These are phyloP conservation scores for Morpho helenor DNA, from an alignment of 2,888 invertebrate genomes.

Conservation along the genomic window DNA sequence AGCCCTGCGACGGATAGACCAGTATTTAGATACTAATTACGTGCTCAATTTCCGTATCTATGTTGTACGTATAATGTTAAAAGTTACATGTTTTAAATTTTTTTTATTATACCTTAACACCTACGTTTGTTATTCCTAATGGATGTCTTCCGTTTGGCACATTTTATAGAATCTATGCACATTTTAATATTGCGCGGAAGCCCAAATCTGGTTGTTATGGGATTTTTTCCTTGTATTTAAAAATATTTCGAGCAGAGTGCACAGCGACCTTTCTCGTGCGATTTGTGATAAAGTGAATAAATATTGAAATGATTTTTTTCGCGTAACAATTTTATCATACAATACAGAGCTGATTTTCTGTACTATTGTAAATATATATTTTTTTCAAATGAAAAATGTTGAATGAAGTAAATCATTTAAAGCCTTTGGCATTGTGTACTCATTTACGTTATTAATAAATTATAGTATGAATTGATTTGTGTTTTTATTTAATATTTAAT, in stretches of 20 bases:
- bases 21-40: conserved; percentile 65
- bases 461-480: conserved; percentile 65
- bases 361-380: conserved; percentile 73
- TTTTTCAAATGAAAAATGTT: conserved; percentile 70
- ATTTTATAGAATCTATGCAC: conserved; percentile 70
- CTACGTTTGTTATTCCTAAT: conserved; percentile 93
- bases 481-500: conserved; percentile 37
- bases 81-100: conserved; percentile 61
- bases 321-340: conserved; percentile 60
- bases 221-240: conserved; percentile 32
- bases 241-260: conserved; percentile 58
- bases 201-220: conserved; percentile 36
- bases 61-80: conserved; percentile 71
- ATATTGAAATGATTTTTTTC: conserved; percentile 49
- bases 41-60: conserved; percentile 76
- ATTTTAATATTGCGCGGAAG: conserved; percentile 46
- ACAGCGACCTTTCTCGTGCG: conserved; percentile 69
- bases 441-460: conserved; percentile 80
- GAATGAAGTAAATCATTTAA: conserved; percentile 76
- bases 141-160: conserved; percentile 79
- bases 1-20: conserved; percentile 29
- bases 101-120: conserved; percentile 71
- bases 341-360: conserved; percentile 70
- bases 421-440: conserved; percentile 79
- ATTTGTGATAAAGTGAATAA: conserved; percentile 63